Base-by-base conservation (phyloP, 2,888 invertebrate genomes). In the Heteropelma amictum region DNA sequence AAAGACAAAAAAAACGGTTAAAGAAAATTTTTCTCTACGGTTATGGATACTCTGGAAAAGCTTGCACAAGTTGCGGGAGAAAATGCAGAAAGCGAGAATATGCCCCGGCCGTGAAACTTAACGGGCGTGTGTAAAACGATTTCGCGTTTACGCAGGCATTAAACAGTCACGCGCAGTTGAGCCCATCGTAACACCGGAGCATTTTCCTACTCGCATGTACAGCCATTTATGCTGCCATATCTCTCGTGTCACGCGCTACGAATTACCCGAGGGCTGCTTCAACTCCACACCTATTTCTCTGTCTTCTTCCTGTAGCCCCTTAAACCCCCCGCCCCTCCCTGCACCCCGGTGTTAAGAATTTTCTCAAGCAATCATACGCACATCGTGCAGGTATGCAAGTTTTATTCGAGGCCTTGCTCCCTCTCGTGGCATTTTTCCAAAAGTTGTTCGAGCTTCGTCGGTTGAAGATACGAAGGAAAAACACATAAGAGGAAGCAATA, bases 151-250 rank as follows among this genome's bases (percentile, higher is more conserved):
- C 79, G 78, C 77, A 75, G 74, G 75, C 79, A 78, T 79, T 79
- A 81, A 78, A 72, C 78, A 78, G 80, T 80, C 79, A 79, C 79
- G 80, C 80, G 71, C 80, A 80, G 79, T 80, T 79, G 78, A 79
- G 80, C 78, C 79, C 77, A 80, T 79, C 80, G 77, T 81, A 80
- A 79, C 72, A 69, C 49, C 51, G 28, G 49, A 19, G 17, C n/a
- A n/a, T n/a, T 58, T 69, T 56, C 42, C 35, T 12, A 40, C 35
- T 56, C 33, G 40, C 42, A 30, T 30, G 64, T 60, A 69, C 68
- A 76, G 76, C 30, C 80, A 74, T 81, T 81, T 80, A 77, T 79
- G 53, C 79, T 72, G 78, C 69, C 74, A 77, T 79, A 79, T 73
- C 76, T 75, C 63, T 14, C n/a, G 65, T 80, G 79, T 81, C 74